Evolutionary conservation across 2,888 invertebrate species (phyloP).

Genomic region (Palloptera scutellata): DNA sequence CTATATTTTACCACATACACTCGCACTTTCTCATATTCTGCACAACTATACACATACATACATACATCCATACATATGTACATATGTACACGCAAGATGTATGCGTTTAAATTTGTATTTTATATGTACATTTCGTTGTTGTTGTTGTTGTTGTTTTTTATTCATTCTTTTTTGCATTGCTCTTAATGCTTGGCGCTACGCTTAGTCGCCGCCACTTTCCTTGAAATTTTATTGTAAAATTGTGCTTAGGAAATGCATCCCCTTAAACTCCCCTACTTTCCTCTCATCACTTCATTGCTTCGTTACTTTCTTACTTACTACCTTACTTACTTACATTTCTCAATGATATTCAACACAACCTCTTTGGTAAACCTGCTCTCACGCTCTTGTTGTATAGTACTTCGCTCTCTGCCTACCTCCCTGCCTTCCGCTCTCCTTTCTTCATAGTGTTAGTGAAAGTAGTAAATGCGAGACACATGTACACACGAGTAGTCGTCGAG

Average conservation of each 20-base stretch:
- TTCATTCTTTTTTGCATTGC: neutral
- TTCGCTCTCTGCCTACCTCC: no score
- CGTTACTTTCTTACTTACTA: conserved; percentile 19
- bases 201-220: neutral
- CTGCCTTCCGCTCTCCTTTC: no score
- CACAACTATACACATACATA: neutral
- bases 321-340: no score
- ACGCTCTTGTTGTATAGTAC: no score
- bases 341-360: no score
- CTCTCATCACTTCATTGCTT: neutral
- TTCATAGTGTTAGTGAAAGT: no score
- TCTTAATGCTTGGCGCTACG: neutral
- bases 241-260: no score
- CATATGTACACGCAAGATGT: conserved; percentile 15
- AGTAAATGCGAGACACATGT: no score
- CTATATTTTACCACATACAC: conserved; percentile 37
- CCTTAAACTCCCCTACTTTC: no score
- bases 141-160: neutral
- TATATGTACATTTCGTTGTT: conserved; percentile 11
- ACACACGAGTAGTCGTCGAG: neutral
- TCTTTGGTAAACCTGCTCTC: no score
- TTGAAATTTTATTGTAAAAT: conserved; percentile 13
- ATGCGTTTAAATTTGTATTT: neutral
- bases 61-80: no score
- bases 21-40: conserved; percentile 15